Conservation (phyloP, 2,797 vertebrate genomes). For the Gymnothorax javanicus region DNA sequence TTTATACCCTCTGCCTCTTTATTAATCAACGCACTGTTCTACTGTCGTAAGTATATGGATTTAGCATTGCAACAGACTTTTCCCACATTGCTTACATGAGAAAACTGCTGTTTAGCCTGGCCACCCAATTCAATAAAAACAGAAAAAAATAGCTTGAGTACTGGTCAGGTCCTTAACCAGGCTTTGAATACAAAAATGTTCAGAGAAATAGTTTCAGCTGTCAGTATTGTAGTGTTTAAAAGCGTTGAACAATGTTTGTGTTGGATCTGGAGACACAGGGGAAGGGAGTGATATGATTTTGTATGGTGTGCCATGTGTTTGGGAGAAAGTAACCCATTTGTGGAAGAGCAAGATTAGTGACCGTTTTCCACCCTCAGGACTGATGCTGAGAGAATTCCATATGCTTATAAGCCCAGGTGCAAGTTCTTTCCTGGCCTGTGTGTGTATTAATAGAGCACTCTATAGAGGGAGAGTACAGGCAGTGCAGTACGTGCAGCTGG, state of each 20-base stretch:
- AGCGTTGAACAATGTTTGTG: background rate
- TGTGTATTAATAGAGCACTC: slow-evolving; percentile 14
- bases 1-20: background rate
- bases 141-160: background rate
- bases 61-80: background rate
- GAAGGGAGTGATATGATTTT: background rate
- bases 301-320: background rate
- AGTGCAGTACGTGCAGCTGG: slow-evolving; percentile 8
- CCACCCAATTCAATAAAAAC: background rate
- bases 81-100: background rate
- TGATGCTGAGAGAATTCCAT: background rate
- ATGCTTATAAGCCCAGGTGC: background rate
- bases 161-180: background rate
- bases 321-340: background rate
- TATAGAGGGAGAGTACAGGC: slow-evolving; percentile 3
- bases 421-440: background rate
- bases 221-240: background rate
- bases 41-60: background rate
- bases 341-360: background rate
- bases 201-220: background rate
- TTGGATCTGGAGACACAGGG: background rate
- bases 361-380: background rate
- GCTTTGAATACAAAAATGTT: background rate
- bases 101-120: background rate
- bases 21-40: background rate